Base-by-base conservation (phyloP, 2,888 invertebrate genomes). In the Coleophora deauratella region DNA sequence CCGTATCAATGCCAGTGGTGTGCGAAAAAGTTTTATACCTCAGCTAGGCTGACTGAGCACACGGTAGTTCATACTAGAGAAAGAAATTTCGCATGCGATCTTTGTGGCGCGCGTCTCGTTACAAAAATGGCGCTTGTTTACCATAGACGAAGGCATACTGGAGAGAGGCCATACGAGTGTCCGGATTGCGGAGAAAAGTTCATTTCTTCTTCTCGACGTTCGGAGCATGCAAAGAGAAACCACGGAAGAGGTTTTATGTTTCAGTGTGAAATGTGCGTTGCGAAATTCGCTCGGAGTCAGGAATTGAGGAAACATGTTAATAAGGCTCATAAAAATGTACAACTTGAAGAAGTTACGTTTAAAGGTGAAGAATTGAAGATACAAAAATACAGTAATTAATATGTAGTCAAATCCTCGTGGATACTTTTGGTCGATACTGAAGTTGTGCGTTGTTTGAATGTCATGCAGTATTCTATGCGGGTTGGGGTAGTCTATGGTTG, bases 1-100 rank as follows among this genome's bases (percentile, higher is more conserved):
- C 87, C 79, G 0, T 84, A 84, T 49, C 76, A 86, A 46, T 88
- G 88, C 46, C 73, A 78, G 15, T 78, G 79, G 66, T 88, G 88
- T 44, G 73, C 75, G 0, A 86, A 86, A 32, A 64, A 84, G 47
- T 88, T 88, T 45, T 87, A 82, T 44, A 85, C 87, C 0, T 72
- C 84, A 3, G 79, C 82, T 0, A 67, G 87, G 14, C 52, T 88
- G 41, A 80, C 82, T 0, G 87, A 86, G 43, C 88, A 88, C 40
- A 71, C 72, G 2, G 77, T 86, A 0, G 88, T 87, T 0, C 88
- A 88, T 49, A 86, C 87, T 0, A 69, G 86, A 10, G 85, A 66
- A 35, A 66, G 88, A 46, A 87, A 86, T 37, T 88, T 82, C 49
- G 77, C 72, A 47, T 88, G 88, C 44, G 81, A 86, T 41, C 72